Conservation (phyloP, 1,140 invertebrate genomes). For the Danaus melanippus region DNA sequence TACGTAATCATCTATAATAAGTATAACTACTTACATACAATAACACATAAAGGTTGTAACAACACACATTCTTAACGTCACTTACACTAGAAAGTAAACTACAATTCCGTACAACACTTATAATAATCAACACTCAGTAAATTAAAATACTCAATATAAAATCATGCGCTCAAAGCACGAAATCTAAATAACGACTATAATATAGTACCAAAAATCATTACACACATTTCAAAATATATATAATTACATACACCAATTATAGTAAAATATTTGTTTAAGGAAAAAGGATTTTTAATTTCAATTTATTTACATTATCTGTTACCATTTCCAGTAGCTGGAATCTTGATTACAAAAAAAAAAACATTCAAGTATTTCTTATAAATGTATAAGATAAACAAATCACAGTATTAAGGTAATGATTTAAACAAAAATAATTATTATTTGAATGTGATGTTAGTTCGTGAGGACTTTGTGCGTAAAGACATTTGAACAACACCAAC, state of each 20-base stretch:
- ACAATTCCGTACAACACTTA: conserved; percentile 59
- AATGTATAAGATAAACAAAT: conserved; percentile 60
- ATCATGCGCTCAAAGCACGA: conserved; percentile 66
- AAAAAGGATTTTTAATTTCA: conserved; percentile 20
- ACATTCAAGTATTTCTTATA: conserved; percentile 27
- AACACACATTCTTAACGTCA: conserved; percentile 40
- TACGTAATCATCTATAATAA: conserved; percentile 15
- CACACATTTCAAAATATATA: conserved; percentile 36
- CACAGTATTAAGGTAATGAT: conserved; percentile 67
- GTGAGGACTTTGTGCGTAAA: conserved; percentile 37
- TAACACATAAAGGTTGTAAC: conserved; percentile 45
- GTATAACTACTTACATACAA: conserved; percentile 27
- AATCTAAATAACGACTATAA: conserved; percentile 52
- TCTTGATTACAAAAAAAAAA: conserved; percentile 44
- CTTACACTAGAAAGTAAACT: conserved; percentile 45
- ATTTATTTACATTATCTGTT: conserved; percentile 26
- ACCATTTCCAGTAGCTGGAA: conserved; percentile 52
- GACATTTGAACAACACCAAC: conserved; percentile 18
- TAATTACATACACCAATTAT: conserved; percentile 41
- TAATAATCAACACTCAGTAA: conserved; percentile 55
- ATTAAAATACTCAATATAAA: conserved; percentile 60
- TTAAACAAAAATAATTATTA: conserved; percentile 28
- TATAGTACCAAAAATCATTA: conserved; percentile 46
- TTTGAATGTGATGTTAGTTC: conserved; percentile 46
- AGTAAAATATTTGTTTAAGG: conserved; percentile 40